Percentiles rank a stretch among this genome's conserved stretches.
phyloP scores from a whole-genome alignment of 2,113 vertebrate genomes.

The Oreocharis arfaki region DNA sequence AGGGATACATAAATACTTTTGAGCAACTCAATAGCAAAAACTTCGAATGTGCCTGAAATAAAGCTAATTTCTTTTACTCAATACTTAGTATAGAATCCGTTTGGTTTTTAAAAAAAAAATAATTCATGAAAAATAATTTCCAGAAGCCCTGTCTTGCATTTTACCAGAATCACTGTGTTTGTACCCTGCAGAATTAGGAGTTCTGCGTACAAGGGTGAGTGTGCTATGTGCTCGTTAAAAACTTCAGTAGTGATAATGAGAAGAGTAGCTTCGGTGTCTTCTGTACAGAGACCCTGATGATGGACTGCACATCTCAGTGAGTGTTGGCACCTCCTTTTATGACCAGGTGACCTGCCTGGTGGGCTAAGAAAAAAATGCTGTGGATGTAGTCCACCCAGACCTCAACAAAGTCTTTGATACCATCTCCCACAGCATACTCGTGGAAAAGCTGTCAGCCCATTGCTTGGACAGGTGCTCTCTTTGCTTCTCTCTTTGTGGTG shows the following conservation, averaged over 20 bases:
- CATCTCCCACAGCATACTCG: fast-evolving
- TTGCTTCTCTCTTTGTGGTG: background rate
- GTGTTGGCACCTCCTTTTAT: background rate
- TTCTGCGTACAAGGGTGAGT: background rate
- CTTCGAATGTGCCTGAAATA: background rate
- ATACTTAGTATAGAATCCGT: background rate
- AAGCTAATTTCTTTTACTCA: background rate
- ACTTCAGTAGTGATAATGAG: background rate
- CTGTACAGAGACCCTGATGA: background rate
- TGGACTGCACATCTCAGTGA: background rate
- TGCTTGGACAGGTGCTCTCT: background rate
- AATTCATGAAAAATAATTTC: background rate
- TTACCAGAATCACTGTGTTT: background rate
- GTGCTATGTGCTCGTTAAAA: background rate
- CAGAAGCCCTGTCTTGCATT: background rate
- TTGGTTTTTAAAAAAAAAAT: background rate
- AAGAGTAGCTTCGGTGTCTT: background rate
- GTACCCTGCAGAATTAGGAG: background rate
- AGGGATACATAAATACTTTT: background rate
- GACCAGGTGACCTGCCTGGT: background rate
- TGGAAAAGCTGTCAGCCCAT: background rate
- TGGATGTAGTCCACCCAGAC: fast-evolving
- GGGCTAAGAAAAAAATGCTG: background rate
- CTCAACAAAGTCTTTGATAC: background rate
- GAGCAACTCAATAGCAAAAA: background rate